A percentile compares a stretch with the other conserved stretches of the same genome.
Conservation (phyloP, 2,888 invertebrate genomes). For the Stenotaenia linearis region DNA sequence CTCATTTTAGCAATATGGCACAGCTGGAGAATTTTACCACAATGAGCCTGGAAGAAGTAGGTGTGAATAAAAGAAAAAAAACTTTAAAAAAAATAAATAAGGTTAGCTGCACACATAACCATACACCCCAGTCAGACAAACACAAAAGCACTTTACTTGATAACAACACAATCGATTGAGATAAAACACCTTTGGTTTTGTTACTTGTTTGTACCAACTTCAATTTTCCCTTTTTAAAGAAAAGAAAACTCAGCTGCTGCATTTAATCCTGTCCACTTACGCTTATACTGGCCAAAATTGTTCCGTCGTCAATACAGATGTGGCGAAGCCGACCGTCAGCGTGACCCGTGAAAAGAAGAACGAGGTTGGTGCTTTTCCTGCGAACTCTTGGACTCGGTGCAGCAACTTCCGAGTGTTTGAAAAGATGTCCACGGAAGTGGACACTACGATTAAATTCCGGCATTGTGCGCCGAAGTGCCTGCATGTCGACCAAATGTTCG, state of each 20-base stretch:
- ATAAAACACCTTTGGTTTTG: background rate
- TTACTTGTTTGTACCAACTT: background rate
- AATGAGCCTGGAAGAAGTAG: background rate
- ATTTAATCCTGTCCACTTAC: background rate
- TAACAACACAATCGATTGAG: slow-evolving; percentile 5
- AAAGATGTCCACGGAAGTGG: background rate
- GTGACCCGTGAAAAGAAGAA: background rate
- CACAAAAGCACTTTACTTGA: background rate
- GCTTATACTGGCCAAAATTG: background rate
- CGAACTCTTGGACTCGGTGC: background rate
- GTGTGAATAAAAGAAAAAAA: background rate
- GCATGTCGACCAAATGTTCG: background rate
- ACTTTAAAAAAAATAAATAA: background rate
- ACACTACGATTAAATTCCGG: background rate
- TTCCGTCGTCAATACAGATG: background rate
- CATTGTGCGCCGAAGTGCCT: background rate
- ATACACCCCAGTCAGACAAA: background rate
- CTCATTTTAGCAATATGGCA: background rate
- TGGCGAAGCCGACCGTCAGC: background rate
- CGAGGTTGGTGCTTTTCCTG: background rate
- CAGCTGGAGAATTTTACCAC: slow-evolving; percentile 4
- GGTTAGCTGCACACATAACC: background rate
- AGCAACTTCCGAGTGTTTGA: background rate
- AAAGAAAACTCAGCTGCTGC: background rate
- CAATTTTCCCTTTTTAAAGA: background rate